Base-by-base conservation (phyloP, 1,140 invertebrate species). In the Andrena cerasifolii region DNA sequence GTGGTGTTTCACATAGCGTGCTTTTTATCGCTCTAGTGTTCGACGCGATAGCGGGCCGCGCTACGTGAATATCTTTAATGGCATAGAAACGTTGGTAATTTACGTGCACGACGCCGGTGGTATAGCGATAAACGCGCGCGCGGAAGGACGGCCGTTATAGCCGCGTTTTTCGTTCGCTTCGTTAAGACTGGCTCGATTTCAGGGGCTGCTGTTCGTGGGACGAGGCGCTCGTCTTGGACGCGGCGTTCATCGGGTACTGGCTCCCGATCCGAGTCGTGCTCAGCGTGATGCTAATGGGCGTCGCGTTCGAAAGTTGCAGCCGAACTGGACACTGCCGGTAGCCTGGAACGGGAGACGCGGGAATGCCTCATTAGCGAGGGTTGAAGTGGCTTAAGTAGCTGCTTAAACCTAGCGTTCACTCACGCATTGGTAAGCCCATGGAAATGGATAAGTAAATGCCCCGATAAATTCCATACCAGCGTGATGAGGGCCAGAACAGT, bases 401-500 rank as follows among this genome's bases (percentile, higher is more conserved):
- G 10, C 36, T 40, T 40, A 40, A 40, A 40, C 36, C 10, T 40
- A 40, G 10, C 36, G 10, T 40, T 10, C 3, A 3, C 36, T 40
- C 36, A n/a, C n/a, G n/a, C n/a, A n/a, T n/a, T n/a, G n/a, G n/a
- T n/a, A n/a, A n/a, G n/a, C n/a, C n/a, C n/a, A n/a, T n/a, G n/a
- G n/a, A n/a, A n/a, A n/a, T n/a, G n/a, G n/a, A n/a, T n/a, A n/a
- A n/a, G n/a, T n/a, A n/a, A n/a, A n/a, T n/a, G 3, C 10, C 3
- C 10, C 10, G 10, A 28, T 12, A 26, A 28, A 56, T 18, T 33
- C 18, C 21, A 63, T 89, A 87, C 93, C 94, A 24, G 94, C 94
- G 67, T 94, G 94, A 86, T 94, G 94, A 0, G 93, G 89, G 5
- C 93, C 93, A 7, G 90, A 90, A 80, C 94, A 94, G 36, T 94